phyloP scores from a whole-genome alignment of 1,140 invertebrate genomes.

The Stegodyphus mimosarum region DNA sequence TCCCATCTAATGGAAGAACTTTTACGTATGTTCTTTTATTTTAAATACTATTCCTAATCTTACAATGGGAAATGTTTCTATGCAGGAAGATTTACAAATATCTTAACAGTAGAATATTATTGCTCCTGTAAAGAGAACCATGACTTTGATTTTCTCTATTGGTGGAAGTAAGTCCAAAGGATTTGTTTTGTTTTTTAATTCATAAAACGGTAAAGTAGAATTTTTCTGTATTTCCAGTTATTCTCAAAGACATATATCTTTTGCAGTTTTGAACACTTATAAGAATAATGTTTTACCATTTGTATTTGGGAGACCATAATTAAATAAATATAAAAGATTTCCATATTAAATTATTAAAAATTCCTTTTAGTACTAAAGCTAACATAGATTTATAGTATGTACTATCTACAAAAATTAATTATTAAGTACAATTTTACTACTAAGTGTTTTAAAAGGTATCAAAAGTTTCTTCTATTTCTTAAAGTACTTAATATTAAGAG shows the following conservation, averaged over 20 bases:
- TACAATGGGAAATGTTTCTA: constrained; percentile 59
- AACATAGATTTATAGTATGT: too few relatives aligned
- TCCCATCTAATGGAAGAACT: constrained; percentile 45
- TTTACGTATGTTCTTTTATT: constrained; percentile 49
- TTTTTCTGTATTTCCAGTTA: constrained; percentile 12
- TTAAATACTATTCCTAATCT: constrained; percentile 53
- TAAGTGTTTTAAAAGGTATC: too few relatives aligned
- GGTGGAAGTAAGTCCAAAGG: constrained; percentile 52
- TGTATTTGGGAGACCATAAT: too few relatives aligned
- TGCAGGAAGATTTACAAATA: constrained; percentile 59
- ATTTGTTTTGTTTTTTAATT: constrained; percentile 42
- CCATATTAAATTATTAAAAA: too few relatives aligned
- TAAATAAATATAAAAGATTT: too few relatives aligned
- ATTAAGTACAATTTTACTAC: too few relatives aligned
- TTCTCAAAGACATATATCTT: neutral
- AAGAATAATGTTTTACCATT: too few relatives aligned
- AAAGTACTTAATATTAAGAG: too few relatives aligned
- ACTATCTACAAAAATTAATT: too few relatives aligned
- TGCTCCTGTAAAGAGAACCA: constrained; percentile 53
- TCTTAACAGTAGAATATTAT: constrained; percentile 60
- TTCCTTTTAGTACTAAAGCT: too few relatives aligned
- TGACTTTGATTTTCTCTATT: constrained; percentile 55
- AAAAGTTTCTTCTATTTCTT: too few relatives aligned
- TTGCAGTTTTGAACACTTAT: too few relatives aligned
- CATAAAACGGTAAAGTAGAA: constrained; percentile 37